Evolutionary conservation across 64 coral and sea anemone genomes (phyloP), one percentile per base, ranked within the genome.

Genomic region (Hydrozoanthus tunicans): DNA sequence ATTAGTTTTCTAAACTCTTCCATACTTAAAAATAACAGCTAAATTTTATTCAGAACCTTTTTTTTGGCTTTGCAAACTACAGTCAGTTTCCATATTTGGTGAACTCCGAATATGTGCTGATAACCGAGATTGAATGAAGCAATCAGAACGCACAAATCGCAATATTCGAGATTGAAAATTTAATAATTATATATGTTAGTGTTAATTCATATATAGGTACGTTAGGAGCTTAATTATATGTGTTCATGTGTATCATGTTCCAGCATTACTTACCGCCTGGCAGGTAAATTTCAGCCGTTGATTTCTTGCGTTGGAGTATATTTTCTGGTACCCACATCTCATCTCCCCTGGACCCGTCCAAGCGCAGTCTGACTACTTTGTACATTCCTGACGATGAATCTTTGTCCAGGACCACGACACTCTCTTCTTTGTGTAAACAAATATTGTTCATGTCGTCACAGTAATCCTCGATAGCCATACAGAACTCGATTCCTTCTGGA

Each of bases 241-340:
- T 25, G 15, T 23, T 5, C 1, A 72, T 7, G 5, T 74, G 25
- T 76, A 11, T 66, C 4, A 17, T 15, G 62, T 32, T 20, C 7
- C 15, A 60, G 17, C 1, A 53, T 27, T 53, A n/a, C 69, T 92
- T 57, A 92, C 90, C 93, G 26, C 79, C 70, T 9, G 93, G 78
- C 59, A 94, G 67, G 0, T 76, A 77, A 55, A 97, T 90, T 62
- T 97, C 95, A 77, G 92, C 90, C 32, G 82, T 94, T 5, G 95
- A 97, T 74, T 86, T 94, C 69, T 81, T 94, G 52, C 90, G 69
- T 74, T 97, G 68, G 3, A 97, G 58, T 51, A 94, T 82, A 14
- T 61, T 83, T 77, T 90, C 74, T 62, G 95, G 95, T 8, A 97
- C 92, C 95, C 92, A 97, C 13, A 96, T 86, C 73, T 96, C 95